These are phyloP conservation scores for Cantharis rufa DNA, from an alignment of 2,888 invertebrate genomes.

Conservation along the genomic window DNA sequence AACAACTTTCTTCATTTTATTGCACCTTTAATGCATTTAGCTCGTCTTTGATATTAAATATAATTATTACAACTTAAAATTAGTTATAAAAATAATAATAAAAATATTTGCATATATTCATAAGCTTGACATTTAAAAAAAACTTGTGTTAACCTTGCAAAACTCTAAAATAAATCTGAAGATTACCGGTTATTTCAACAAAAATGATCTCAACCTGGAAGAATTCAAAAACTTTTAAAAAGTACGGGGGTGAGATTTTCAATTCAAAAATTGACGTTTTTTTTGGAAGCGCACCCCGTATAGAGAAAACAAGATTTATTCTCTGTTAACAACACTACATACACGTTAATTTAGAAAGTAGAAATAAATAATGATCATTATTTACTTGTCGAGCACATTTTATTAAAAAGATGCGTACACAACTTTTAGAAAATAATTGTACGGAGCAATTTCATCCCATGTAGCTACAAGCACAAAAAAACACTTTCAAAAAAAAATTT, in stretches of 20 bases:
- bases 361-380: conserved; percentile 12
- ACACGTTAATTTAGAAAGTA: conserved; percentile 12
- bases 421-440: conserved; percentile 1
- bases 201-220: background rate
- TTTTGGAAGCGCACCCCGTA: background rate
- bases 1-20: background rate
- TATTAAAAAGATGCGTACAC: background rate
- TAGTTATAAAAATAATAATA: background rate
- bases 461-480: background rate
- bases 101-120: background rate
- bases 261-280: background rate
- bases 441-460: background rate
- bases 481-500: background rate
- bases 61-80: background rate
- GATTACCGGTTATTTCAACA: background rate
- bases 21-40: background rate
- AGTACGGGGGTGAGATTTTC: background rate
- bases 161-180: background rate
- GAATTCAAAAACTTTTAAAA: background rate
- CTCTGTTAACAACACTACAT: background rate
- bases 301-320: background rate
- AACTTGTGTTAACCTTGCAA: background rate
- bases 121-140: background rate
- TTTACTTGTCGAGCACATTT: conserved; percentile 1
- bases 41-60: background rate